Percentiles rank a stretch among this genome's conserved stretches.
Conservation (phyloP, 2,113 vertebrate species). For the Takifugu bimaculatus region DNA sequence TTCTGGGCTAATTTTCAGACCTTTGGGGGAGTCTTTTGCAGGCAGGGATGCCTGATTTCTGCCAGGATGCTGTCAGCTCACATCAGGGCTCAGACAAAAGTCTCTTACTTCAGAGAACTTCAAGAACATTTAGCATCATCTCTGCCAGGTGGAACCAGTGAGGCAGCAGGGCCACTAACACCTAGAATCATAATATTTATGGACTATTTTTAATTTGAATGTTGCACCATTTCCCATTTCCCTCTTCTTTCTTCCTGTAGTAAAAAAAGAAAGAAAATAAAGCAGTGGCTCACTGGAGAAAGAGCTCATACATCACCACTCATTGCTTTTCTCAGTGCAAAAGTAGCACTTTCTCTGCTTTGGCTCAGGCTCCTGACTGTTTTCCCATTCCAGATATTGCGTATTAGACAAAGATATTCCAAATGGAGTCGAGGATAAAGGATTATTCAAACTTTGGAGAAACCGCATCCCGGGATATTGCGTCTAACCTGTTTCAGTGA, state of each 20-base stretch:
- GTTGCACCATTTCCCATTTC: neutral
- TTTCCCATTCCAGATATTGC: constrained; percentile 21
- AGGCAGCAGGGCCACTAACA: too few species aligned
- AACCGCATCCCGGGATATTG: constrained; percentile 26
- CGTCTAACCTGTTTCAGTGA: constrained; percentile 38
- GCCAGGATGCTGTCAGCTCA: too few species aligned
- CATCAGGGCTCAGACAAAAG: too few species aligned
- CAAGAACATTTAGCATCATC: too few species aligned
- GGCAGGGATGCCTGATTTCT: too few species aligned
- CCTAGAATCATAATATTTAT: too few species aligned
- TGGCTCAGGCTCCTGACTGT: constrained; percentile 6
- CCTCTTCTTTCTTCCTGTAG: neutral
- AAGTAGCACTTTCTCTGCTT: constrained; percentile 15
- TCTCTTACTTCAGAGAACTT: too few species aligned
- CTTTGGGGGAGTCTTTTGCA: too few species aligned
- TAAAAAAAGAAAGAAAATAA: neutral
- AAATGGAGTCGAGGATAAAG: constrained; percentile 44
- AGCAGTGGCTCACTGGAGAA: neutral
- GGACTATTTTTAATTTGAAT: neutral
- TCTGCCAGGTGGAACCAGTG: too few species aligned
- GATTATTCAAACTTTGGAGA: constrained; percentile 44
- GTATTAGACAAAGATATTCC: constrained; percentile 36
- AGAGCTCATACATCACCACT: constrained; percentile 4
- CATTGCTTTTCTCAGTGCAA: constrained; percentile 4
- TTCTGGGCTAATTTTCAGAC: too few species aligned